phyloP scores from a whole-genome alignment of 2,113 vertebrate species.

The Nycticorax nycticorax region DNA sequence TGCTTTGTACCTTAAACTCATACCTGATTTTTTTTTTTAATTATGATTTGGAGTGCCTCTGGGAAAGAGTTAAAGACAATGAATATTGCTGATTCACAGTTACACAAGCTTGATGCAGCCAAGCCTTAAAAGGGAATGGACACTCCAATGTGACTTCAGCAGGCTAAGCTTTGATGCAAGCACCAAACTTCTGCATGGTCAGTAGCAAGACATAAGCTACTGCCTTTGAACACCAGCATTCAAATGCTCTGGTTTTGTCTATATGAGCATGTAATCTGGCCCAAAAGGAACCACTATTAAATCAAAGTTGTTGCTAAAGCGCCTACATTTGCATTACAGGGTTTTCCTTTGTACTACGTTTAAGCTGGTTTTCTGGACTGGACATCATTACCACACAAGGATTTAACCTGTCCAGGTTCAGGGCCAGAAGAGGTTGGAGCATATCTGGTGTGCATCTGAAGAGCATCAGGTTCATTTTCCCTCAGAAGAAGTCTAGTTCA shows the following conservation, averaged over 20 bases:
- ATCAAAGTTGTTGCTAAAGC: neutral
- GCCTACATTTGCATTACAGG: neutral
- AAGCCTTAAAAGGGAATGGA: neutral
- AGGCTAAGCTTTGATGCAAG: neutral
- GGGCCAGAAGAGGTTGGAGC: neutral
- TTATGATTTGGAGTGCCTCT: neutral
- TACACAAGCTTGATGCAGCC: neutral
- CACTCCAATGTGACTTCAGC: neutral
- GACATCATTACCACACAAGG: neutral
- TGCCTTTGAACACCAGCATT: neutral
- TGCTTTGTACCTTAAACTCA: neutral
- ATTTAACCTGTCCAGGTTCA: neutral
- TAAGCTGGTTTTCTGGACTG: neutral
- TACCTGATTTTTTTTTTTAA: neutral
- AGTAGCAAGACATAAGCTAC: neutral
- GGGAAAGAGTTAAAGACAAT: neutral
- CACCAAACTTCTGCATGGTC: neutral
- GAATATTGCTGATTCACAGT: neutral
- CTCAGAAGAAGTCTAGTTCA: neutral
- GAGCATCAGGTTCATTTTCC: neutral
- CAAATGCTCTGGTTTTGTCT: neutral
- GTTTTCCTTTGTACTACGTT: neutral
- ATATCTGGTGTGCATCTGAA: neutral
- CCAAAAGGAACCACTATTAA: neutral
- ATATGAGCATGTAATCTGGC: neutral